phyloP scores from a whole-genome alignment of 2,888 invertebrate genomes.

The Biston stratarius region DNA sequence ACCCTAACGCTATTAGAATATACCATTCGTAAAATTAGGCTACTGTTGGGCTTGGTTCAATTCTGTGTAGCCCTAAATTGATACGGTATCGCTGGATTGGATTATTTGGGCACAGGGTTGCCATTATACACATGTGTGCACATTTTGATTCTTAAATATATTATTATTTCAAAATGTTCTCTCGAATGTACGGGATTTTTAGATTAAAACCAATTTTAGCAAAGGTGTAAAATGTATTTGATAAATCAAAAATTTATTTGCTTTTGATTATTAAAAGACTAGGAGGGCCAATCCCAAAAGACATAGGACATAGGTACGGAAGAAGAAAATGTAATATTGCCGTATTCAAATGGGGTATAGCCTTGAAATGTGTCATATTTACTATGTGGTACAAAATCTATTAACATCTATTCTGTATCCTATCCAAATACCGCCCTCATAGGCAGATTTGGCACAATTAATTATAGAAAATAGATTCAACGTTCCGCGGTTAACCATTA shows the following conservation, averaged over 20 bases:
- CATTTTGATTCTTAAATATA: conserved; percentile 10
- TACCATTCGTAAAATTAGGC: conserved; percentile 47
- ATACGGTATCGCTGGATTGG: conserved; percentile 41
- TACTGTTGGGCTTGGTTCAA: conserved; percentile 54
- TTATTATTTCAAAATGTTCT: neutral
- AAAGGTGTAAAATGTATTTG: too few species aligned
- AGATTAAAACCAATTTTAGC: too few species aligned
- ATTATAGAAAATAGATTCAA: conserved; percentile 26
- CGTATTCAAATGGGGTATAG: neutral
- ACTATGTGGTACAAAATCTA: neutral
- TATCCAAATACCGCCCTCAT: neutral
- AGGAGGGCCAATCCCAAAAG: too few species aligned
- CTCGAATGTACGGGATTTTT: neutral
- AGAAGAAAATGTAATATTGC: too few species aligned
- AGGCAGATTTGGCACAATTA: conserved; percentile 13
- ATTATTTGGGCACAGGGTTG: conserved; percentile 29
- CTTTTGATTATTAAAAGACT: too few species aligned
- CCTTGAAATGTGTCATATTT: neutral
- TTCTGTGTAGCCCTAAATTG: conserved; percentile 44
- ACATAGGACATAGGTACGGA: too few species aligned
- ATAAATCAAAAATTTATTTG: too few species aligned
- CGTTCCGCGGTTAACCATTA: conserved; percentile 32
- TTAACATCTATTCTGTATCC: neutral
- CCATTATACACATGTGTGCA: conserved; percentile 15
- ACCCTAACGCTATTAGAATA: conserved; percentile 29